Evolutionary conservation across 2,797 vertebrate genomes (phyloP).

Genomic region (Siniperca scherzeri): DNA sequence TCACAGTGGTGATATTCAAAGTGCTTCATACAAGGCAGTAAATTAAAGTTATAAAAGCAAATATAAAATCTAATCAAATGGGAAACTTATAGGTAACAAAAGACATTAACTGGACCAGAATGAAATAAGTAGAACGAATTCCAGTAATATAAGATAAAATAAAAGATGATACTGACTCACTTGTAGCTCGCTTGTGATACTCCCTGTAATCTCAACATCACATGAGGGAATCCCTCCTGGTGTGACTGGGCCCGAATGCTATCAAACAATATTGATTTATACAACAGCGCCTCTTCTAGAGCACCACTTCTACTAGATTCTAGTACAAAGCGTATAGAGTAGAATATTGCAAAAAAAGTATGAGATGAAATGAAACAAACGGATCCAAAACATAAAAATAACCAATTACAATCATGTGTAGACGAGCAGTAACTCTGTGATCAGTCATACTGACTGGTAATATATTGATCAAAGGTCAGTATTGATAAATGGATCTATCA

Average conservation of each 20-base stretch:
- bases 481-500: constrained; percentile 27
- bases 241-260: neutral
- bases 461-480: constrained; percentile 40
- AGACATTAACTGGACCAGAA: neutral
- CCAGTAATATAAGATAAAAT: neutral
- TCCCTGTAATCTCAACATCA: neutral
- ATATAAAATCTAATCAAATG: neutral
- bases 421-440: neutral
- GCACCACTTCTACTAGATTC: no score
- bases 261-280: neutral
- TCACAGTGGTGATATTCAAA: neutral
- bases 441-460: neutral
- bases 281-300: neutral
- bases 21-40: neutral
- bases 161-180: neutral
- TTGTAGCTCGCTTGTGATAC: no score
- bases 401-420: neutral
- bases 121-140: neutral
- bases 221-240: constrained; percentile 6
- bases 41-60: neutral
- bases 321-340: neutral
- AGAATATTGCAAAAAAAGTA: neutral
- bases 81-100: neutral
- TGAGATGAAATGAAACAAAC: neutral
- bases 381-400: neutral